Evolutionary conservation across 30 jellyfish, hydroid and myxozoan species (phyloP), one percentile per base, ranked within the genome.

Genomic region (Rhopilema esculentum): DNA sequence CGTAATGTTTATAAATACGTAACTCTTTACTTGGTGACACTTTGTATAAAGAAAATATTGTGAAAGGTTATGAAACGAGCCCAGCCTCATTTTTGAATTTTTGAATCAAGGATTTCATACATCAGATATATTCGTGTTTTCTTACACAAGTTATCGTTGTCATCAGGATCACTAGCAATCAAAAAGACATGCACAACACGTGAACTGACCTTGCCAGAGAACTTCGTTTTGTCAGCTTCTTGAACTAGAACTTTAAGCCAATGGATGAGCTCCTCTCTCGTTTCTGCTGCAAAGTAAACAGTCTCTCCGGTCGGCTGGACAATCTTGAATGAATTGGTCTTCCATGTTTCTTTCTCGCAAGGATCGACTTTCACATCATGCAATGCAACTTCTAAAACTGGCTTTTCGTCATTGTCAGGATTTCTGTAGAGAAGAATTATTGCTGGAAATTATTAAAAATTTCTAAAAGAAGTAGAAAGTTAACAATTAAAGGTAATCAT

Each of bases 261-360:
- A 26, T 70, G 72, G 74, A 83, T 89, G 18, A 91, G 91, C 28
- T 86, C 95, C 61, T 88, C 95, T 26, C 96, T 91, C 12, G 97
- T 78, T 78, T 85, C 97, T 61, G 99, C 97, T 24, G 99, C 99
- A 95, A 95, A 95, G 83, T 95, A 95, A 24, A 72, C 73, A 48
- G 88, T 77, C 26, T 95, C 99, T 49, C 89, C 69, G 66, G 50
- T 73, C 8, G 90, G 95, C 26, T 68, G 93, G 23, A 72, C 62
- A 31, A 95, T 28, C 70, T 95, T 95, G 76, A 95, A 95, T 1
- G 97, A 72, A 75, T 86, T 80, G 70, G 92, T 87, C 53, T 89
- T 52, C 97, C 99, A 88, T 15, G 98, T 88, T 70, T 95, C 99
- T 61, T 95, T 96, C 20, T 94, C 99, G 49, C 93, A 90, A 4